Evolutionary conservation across 2,113 vertebrate species (phyloP), one percentile per base, ranked within the genome.

Genomic region (Ranitomeya variabilis): DNA sequence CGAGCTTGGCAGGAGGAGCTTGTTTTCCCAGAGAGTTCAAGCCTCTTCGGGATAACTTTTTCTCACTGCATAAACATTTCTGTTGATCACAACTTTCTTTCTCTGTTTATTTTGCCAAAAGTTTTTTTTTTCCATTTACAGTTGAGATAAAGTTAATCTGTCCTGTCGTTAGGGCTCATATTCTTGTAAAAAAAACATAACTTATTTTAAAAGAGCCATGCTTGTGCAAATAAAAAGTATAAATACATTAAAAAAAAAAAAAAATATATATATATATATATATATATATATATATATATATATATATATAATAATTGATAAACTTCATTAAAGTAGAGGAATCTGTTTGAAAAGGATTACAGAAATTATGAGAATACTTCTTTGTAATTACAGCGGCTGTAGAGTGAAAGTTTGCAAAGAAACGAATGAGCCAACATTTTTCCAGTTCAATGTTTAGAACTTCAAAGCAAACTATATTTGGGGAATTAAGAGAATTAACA

Each of bases 11-110:
- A 5, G 0, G 18, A 69, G 31, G 45, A 59, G 74, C 26, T 23
- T 82, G 86, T 90, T 85, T 90, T 85, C 9, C 60, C 85, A 79
- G 60, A 79, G 74, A 79, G 60, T 80, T 87, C 85, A 87, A 18
- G 31, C 60, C 57, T 87, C 76, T 87, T 67, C 19, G 9, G 52
- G 52, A 80, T 67, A 78, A 77, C 57, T 86, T 86, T 77, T 73
- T 86, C 57, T 62, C 55, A 62, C 71, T 76, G 57, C 54, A 76
- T 86, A 86, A 86, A 76, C 84, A 86, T 76, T 74, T 86, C 69
- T 60, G 73, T 57, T 86, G 55, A 74, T 76, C 19, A 76, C 19
- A 76, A 60, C 73, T 73, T 76, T 54, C 69, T 45, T 26, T 37
- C 26, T 19, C 16, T 67, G 16, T 76, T 86, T 86, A 12, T 83